These are phyloP conservation scores for Tinamus guttatus DNA, from an alignment of 2,113 vertebrate genomes.

Conservation along the genomic window DNA sequence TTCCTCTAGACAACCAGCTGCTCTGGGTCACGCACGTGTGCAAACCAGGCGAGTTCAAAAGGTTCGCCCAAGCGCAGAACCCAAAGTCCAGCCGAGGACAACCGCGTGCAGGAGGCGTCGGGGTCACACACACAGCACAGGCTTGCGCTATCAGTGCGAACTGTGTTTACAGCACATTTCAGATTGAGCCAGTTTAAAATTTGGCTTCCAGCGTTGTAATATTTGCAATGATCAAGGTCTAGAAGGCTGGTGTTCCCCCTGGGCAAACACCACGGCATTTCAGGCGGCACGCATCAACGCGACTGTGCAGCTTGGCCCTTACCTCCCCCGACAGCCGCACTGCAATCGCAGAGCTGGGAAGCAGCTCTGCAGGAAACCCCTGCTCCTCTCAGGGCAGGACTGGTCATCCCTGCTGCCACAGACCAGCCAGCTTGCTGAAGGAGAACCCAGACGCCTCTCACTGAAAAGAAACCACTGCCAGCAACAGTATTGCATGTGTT, in stretches of 20 bases:
- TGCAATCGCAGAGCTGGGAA: neutral
- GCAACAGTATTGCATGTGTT: neutral
- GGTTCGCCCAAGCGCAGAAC: neutral
- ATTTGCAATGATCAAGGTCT: neutral
- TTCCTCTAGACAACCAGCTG: neutral
- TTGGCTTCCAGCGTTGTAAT: neutral
- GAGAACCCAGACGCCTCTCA: neutral
- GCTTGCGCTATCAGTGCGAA: accelerated
- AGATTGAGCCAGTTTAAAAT: neutral
- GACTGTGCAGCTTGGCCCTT: constrained; percentile 35
- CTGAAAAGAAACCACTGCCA: neutral
- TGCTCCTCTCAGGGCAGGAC: neutral
- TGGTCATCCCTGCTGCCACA: neutral
- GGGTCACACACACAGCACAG: neutral
- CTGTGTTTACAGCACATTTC: neutral
- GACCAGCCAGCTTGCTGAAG: neutral
- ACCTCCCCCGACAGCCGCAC: neutral
- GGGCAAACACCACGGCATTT: neutral
- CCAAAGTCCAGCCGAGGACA: constrained; percentile 24
- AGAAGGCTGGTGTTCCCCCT: neutral
- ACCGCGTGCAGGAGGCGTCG: neutral
- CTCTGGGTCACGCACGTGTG: neutral
- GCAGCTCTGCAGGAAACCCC: neutral
- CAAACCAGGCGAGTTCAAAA: neutral
- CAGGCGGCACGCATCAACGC: constrained; percentile 12